A percentile compares a stretch with the other conserved stretches of the same genome.
These are phyloP conservation scores for Tachina grossa DNA, from an alignment of 2,888 invertebrate species.

Conservation along the genomic window DNA sequence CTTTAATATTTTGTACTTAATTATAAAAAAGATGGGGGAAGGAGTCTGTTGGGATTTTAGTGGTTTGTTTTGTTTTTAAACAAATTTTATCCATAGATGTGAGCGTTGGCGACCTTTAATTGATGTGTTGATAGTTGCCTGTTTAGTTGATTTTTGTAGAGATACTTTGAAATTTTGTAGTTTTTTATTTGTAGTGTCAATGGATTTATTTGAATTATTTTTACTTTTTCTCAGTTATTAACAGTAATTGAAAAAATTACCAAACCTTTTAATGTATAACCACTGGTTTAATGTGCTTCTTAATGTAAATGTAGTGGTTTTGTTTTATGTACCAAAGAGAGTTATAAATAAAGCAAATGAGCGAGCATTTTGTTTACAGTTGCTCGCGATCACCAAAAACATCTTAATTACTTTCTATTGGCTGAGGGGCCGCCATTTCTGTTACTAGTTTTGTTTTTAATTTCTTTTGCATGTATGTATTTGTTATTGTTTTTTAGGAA, in stretches of 20 bases:
- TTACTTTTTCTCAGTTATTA: conserved; percentile 17
- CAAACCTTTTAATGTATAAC: not conserved
- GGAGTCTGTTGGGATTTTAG: conserved; percentile 28
- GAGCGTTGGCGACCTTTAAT: conserved; percentile 39
- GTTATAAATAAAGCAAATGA: not conserved
- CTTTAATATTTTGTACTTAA: conserved; percentile 69
- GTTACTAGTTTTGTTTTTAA: not conserved
- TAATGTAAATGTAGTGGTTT: not conserved
- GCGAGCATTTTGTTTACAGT: not conserved
- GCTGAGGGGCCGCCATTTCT: not conserved
- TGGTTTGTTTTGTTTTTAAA: conserved; percentile 34
- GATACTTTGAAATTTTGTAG: conserved; percentile 7
- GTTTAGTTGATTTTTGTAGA: conserved; percentile 72
- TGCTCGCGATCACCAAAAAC: not conserved
- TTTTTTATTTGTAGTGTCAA: not conserved
- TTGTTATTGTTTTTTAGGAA: not conserved
- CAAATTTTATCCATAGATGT: conserved; percentile 39
- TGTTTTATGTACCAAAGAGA: no score
- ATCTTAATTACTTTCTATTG: not conserved
- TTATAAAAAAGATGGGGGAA: conserved; percentile 50
- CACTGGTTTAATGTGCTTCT: no score
- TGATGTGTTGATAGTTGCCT: conserved; percentile 43
- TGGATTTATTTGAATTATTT: not conserved
- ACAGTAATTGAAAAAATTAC: conserved; percentile 49
- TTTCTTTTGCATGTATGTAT: not conserved